Conservation (phyloP, 2,113 vertebrate genomes). For the Spermophilus dauricus region DNA sequence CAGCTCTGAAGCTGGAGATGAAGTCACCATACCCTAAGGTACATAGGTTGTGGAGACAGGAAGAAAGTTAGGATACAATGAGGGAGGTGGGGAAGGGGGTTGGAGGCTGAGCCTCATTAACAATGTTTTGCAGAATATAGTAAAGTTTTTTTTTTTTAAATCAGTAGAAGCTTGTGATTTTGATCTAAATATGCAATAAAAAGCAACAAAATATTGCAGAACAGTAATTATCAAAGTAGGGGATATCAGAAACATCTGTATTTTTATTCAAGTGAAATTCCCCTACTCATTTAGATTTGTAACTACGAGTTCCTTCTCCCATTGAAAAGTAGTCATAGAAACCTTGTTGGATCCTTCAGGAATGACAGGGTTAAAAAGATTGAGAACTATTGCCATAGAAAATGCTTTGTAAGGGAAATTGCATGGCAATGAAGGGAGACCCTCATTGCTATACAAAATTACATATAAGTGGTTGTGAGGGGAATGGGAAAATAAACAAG, state of each 20-base stretch:
- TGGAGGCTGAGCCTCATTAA: neutral
- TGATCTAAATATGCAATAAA: conserved; percentile 25
- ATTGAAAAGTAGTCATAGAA: neutral
- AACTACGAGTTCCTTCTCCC: neutral
- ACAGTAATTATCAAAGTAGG: neutral
- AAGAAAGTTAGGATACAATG: neutral
- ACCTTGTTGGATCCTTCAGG: neutral
- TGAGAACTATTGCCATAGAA: neutral
- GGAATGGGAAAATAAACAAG: no score
- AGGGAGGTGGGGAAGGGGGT: neutral
- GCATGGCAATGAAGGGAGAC: no score
- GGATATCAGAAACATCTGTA: neutral
- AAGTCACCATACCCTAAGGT: neutral
- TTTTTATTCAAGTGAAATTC: conserved; percentile 1
- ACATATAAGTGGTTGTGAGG: no score
- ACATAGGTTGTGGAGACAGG: neutral
- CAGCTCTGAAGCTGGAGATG: neutral
- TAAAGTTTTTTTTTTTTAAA: neutral
- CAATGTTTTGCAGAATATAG: neutral
- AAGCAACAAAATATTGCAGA: neutral
- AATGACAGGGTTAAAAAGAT: neutral
- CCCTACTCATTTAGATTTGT: neutral
- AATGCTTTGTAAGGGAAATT: neutral
- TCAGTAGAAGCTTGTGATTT: neutral
- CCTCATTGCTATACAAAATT: no score